Evolutionary conservation across 2,113 vertebrate genomes (phyloP), one percentile per base, ranked within the genome.

Genomic region (Callionymus lyra): DNA sequence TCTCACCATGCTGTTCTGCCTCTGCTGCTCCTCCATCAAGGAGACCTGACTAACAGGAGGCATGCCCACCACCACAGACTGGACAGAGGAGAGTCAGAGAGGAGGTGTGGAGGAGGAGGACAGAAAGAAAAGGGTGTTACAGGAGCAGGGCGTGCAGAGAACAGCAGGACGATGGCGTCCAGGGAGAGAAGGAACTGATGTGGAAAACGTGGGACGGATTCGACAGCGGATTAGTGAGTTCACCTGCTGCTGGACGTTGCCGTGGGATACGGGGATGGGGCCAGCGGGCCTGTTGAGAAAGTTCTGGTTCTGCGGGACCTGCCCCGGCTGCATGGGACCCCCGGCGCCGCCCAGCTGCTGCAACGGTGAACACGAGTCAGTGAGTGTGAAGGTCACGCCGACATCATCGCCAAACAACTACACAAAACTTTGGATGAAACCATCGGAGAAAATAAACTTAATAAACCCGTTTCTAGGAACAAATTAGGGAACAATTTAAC

Each of bases 21-120:
- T 89, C 65, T 91, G 88, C 32, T 89, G 85, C 58, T 92, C 91
- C 56, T 93, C 91, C 86, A 93, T 86, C 70, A 93, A 84, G 44
- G 87, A 77, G 56, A 90, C 87, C 73, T 86, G 85, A 83, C 80
- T 80, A 85, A 86, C 83, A 37, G 81, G 56, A 53, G 83, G 75
- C 77, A 86, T 81, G 58, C 84, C 83, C 68, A 81, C 84, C 74
- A 84, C 84, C 80, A 87, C 84, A 80, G 83, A 82, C 84, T 86
- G 80, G 64, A 63, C 55, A 50, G 53, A 66, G 66, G 51, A 34
- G 47, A 63, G 41, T 45, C 56, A 6, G 47, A 32, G 18, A 57
- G 41, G 37, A 33, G 12, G 38, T 21, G n/a, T 8, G 27, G 41
- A n/a, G 14, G 35, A 37, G 9, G 12, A 10, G 12, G 46, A 8